Evolutionary conservation across 2,888 invertebrate species (phyloP).

Genomic region (Netelia melanura): DNA sequence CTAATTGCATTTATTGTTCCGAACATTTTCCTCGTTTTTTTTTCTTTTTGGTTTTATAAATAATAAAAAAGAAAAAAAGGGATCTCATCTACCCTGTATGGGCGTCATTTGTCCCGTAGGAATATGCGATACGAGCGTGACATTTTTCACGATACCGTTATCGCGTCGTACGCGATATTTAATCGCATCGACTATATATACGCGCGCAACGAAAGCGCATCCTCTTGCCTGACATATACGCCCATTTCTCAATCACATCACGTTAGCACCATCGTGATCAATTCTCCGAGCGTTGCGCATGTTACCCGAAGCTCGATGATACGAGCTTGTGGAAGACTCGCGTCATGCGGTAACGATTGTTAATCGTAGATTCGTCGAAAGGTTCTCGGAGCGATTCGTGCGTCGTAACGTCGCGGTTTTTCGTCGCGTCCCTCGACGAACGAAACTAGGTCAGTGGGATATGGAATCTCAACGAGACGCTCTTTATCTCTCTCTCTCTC

Average conservation of each 20-base stretch:
- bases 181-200: slow-evolving; percentile 5
- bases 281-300: slow-evolving; percentile 23
- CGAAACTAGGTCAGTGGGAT: too few relatives aligned
- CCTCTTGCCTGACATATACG: slow-evolving; percentile 17
- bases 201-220: background rate
- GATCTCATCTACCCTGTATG: background rate
- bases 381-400: too few relatives aligned
- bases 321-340: background rate
- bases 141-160: slow-evolving; percentile 36
- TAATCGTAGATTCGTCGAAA: too few relatives aligned
- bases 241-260: slow-evolving; percentile 55
- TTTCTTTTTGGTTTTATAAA: background rate
- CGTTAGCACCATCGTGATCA: slow-evolving; percentile 52
- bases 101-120: slow-evolving; percentile 8
- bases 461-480: too few relatives aligned
- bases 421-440: too few relatives aligned
- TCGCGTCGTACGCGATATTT: slow-evolving; percentile 10
- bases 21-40: background rate
- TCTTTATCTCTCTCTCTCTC: too few relatives aligned
- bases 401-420: too few relatives aligned
- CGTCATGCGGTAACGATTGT: too few relatives aligned
- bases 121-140: slow-evolving; percentile 16
- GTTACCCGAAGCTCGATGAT: background rate
- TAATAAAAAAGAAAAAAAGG: background rate
- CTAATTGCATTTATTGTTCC: background rate